Percentiles rank a stretch among this genome's conserved stretches.
Evolutionary conservation across 1,140 invertebrate genomes (phyloP).

Genomic region (Zeugodacus cucurbitae): DNA sequence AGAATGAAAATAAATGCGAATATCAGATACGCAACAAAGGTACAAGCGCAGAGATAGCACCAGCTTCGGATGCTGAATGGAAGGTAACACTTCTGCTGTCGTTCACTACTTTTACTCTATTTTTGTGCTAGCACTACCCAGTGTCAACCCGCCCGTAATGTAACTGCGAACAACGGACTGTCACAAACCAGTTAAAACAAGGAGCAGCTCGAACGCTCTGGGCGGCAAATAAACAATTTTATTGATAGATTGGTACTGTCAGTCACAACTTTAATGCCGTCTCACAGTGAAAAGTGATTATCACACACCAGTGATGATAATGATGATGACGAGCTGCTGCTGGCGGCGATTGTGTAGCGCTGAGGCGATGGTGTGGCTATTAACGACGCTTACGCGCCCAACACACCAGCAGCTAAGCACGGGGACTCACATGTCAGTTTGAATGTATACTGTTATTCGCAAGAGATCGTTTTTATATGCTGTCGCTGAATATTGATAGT

Average conservation of each 20-base stretch:
- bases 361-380: not conserved
- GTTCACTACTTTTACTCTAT: not conserved
- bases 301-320: not conserved
- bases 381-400: not conserved
- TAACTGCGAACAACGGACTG: not conserved
- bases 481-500: not conserved
- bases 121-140: not conserved
- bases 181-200: not conserved
- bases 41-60: not conserved
- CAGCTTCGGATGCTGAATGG: not conserved
- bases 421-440: not conserved
- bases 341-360: not conserved
- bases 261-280: not conserved
- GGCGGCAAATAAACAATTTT: not conserved
- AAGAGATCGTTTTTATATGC: not conserved
- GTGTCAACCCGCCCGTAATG: not conserved
- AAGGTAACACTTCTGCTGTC: not conserved
- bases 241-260: slow-evolving; percentile 8
- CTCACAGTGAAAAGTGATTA: not conserved
- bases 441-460: not conserved
- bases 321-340: not conserved
- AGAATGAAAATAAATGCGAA: not conserved
- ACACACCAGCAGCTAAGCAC: not conserved
- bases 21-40: not conserved
- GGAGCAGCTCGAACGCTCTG: no score